These are phyloP conservation scores for Brachionus koreanus DNA, from an alignment of 1,140 invertebrate species.

Conservation along the genomic window DNA sequence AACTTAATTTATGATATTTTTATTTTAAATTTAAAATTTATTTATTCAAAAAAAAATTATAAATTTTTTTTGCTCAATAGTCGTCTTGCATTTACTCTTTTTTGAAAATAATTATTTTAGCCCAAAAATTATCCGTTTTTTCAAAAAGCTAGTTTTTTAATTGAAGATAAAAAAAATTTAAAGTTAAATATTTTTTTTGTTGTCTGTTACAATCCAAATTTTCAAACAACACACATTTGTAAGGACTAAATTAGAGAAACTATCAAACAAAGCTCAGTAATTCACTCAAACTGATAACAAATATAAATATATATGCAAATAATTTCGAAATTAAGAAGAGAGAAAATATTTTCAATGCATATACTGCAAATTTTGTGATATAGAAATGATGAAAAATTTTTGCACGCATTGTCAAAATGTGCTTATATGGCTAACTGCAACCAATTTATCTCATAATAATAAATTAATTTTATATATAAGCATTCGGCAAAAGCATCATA, in stretches of 20 bases:
- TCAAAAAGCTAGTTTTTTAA: no score
- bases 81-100: no score
- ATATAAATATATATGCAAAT: not conserved
- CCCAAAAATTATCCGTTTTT: no score
- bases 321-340: not conserved
- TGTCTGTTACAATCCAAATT: no score
- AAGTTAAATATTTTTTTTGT: no score
- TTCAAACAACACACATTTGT: no score
- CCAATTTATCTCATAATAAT: constrained; percentile 3
- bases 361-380: not conserved
- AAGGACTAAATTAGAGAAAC: not conserved
- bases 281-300: not conserved
- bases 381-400: not conserved
- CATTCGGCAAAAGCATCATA: not conserved
- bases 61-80: no score
- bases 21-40: no score
- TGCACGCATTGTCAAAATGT: constrained; percentile 28
- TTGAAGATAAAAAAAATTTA: no score
- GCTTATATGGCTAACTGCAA: constrained; percentile 33
- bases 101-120: no score
- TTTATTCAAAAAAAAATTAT: no score
- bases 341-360: not conserved
- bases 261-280: not conserved
- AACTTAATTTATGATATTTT: no score
- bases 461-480: constrained; percentile 3